Conservation (phyloP, 2,113 vertebrate species). For the Podarcis muralis region DNA sequence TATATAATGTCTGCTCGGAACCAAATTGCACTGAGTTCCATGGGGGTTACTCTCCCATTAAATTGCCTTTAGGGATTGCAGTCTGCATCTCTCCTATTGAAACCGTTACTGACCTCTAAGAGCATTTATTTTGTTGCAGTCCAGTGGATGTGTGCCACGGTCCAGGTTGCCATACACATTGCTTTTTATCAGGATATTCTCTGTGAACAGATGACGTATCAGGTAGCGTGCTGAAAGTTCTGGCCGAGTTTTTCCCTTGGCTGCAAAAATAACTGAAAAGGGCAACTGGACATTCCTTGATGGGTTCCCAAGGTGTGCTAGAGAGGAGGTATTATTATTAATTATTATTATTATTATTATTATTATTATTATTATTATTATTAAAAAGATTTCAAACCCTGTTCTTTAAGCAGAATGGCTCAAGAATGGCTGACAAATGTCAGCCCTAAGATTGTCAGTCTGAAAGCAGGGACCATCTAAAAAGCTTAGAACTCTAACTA, state of each 20-base stretch:
- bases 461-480: no score
- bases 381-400: no score
- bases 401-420: no score
- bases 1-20: not conserved
- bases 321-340: not conserved
- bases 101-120: slow-evolving; percentile 74
- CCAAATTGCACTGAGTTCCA: not conserved
- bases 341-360: no score
- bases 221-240: slow-evolving; percentile 78
- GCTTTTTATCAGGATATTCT: slow-evolving; percentile 78
- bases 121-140: slow-evolving; percentile 77
- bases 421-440: no score
- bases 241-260: slow-evolving; percentile 70
- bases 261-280: slow-evolving; percentile 65
- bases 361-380: no score
- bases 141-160: slow-evolving; percentile 71
- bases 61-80: not conserved
- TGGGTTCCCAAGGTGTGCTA: slow-evolving; percentile 76
- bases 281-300: slow-evolving; percentile 73
- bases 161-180: slow-evolving; percentile 73
- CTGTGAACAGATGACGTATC: slow-evolving; percentile 77
- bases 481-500: not conserved
- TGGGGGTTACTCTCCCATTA: not conserved
- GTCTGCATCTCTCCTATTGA: not conserved
- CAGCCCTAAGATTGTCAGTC: no score